Base-by-base conservation (phyloP, 1,140 invertebrate species). In the Cyclargus thomasi region DNA sequence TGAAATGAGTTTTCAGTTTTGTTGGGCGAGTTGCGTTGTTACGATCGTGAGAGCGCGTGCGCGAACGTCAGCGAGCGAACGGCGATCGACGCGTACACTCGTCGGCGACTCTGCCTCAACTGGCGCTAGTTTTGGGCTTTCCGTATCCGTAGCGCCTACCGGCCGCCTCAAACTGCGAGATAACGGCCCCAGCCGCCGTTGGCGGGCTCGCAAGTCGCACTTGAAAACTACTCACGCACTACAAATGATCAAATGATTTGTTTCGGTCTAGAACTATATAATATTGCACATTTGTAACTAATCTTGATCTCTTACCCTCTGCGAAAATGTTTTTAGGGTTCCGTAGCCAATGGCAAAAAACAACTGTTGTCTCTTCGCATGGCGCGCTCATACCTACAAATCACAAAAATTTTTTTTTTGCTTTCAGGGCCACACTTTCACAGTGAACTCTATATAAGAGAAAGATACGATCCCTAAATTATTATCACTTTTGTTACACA, bases 1-100 rank as follows among this genome's bases (percentile, higher is more conserved):
- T 82, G 81, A 79, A 72, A 72, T 73, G 69, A 80, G 72, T 76
- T 80, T 78, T 22, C 62, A 64, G 73, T 75, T 70, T 75, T 74
- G 74, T 79, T 65, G 71, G 73, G 74, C 75, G 71, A 76, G 75
- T 80, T 75, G 74, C 70, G 74, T 76, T 95, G 95, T 90, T 96
- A 95, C 73, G 93, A 93, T 86, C 96, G 95, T 74, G 97, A 88
- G 73, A 93, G 92, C 74, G 97, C 92, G 86, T 96, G 74, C 93
- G 92, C 74, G 97, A 89, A 83, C 95, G 78, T 77, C 47, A 68
- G 63, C 20, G 68, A 68, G 22, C 80, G 77, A 21, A 16, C 23
- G 69, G 35, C 67, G 74, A 80, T 67, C 73, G 82, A 91, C 74
- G 88, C 86, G 73, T 92, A 91, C 53, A 96, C 92, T 76, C 92